phyloP scores from a whole-genome alignment of 2,113 vertebrate genomes.

The Charina bottae region DNA sequence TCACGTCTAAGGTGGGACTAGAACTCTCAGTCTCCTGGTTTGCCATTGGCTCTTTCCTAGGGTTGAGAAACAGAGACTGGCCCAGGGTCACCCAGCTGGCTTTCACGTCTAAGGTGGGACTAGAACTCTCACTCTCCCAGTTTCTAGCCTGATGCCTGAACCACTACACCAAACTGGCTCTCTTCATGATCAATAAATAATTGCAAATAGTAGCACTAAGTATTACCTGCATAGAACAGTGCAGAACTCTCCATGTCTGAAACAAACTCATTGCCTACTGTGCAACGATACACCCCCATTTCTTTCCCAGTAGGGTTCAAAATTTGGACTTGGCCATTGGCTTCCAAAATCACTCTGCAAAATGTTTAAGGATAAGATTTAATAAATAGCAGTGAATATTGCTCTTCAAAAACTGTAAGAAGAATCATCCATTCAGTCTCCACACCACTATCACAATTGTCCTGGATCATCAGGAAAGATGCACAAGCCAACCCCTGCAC shows the following conservation, averaged over 20 bases:
- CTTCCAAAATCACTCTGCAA: conserved; percentile 77
- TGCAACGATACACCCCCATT: conserved; percentile 81
- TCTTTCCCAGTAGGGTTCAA: conserved; percentile 75
- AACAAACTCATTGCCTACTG: conserved; percentile 73
- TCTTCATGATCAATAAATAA: neutral
- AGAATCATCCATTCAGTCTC: neutral
- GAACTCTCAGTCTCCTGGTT: no score
- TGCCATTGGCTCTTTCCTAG: no score
- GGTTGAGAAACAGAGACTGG: no score
- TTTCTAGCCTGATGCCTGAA: no score
- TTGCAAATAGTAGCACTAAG: neutral
- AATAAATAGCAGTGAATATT: neutral
- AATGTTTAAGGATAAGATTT: conserved; percentile 1
- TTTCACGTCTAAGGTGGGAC: no score
- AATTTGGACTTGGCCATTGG: conserved; percentile 75
- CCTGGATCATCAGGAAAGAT: neutral
- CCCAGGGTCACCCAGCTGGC: no score
- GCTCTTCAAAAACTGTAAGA: neutral
- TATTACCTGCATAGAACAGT: conserved; percentile 80
- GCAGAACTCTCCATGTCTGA: conserved; percentile 79
- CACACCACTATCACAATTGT: no score
- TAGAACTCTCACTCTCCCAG: no score
- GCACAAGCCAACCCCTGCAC: neutral
- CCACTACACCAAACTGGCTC: no score
- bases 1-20: no score